phyloP scores from a whole-genome alignment of 2,797 vertebrate species.

The Malacoctenus gilli region DNA sequence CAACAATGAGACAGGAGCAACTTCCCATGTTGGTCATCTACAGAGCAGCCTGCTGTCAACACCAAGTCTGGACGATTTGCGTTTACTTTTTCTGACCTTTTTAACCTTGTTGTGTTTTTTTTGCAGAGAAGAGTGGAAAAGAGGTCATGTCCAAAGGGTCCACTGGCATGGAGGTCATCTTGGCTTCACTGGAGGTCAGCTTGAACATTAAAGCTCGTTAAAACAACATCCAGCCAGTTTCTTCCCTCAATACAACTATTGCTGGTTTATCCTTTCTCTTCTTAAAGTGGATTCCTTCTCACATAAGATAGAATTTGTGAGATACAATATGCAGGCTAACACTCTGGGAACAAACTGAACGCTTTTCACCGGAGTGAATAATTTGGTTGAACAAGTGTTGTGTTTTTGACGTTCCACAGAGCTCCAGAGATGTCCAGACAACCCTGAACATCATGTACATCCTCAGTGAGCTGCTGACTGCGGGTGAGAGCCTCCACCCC shows the following conservation, averaged over 20 bases:
- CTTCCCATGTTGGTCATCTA: too few species aligned
- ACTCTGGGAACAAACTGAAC: too few species aligned
- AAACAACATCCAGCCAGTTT: too few species aligned
- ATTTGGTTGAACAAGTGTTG: too few species aligned
- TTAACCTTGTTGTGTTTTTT: slow-evolving; percentile 38
- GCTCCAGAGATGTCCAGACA: slow-evolving; percentile 88
- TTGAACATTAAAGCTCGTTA: not conserved
- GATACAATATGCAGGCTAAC: too few species aligned
- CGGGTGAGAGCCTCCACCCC: slow-evolving; percentile 81
- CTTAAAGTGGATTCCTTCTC: too few species aligned
- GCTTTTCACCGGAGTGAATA: too few species aligned
- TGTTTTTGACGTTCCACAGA: slow-evolving; percentile 80
- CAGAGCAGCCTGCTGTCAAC: too few species aligned
- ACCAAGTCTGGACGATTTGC: too few species aligned
- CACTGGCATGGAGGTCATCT: slow-evolving; percentile 91
- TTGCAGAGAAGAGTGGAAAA: slow-evolving; percentile 94
- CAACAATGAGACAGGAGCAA: too few species aligned
- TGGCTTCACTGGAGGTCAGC: slow-evolving; percentile 91
- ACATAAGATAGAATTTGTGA: too few species aligned
- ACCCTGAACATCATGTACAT: slow-evolving; percentile 92
- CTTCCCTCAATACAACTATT: slow-evolving; percentile 1
- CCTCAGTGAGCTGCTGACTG: slow-evolving; percentile 91
- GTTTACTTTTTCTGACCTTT: slow-evolving; percentile 3
- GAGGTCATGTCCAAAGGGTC: slow-evolving; percentile 96
- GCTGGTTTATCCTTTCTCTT: not conserved